Base-by-base conservation (phyloP, 2,113 vertebrate species). In the Penelope pileata region DNA sequence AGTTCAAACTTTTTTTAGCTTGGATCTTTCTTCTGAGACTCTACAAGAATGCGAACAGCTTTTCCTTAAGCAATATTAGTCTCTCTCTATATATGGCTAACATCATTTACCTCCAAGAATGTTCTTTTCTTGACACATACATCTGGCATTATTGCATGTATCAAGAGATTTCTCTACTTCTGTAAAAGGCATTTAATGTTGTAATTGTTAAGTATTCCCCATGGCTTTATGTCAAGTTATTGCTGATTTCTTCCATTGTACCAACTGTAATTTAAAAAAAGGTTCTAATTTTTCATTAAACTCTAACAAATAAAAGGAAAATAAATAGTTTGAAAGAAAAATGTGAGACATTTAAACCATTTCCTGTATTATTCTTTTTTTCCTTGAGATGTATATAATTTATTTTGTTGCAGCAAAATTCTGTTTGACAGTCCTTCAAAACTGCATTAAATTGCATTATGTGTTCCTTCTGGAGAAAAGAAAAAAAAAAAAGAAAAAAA, bases 261-360 rank as follows among this genome's bases (percentile, higher is more conserved):
- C 6, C 43, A 84, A 43, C 21, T 86, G 8, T 86, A 88, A 94
- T 80, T 85, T n/a, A 5, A 53, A 95, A 83, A 91, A 86, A 83
- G 19, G 53, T 82, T 83, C 70, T 74, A 83, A 90, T n/a, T 15
- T 88, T 86, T 86, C 56, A 83, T 83, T 93, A 93, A 93, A 93
- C 3, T 63, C 45, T 54, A 82, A 24, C 29, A 83, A 67, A 90
- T 38, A 12, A 76, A 36, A 70, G 6, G 10, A 69, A 85, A 92
- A 92, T 62, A 79, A 67, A 81, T 22, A 67, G 15, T 81, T 83
- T 72, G 18, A 79, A 91, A 88, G 81, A 80, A 92, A 74, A 88
- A 85, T 10, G 9, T 63, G 9, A 89, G 24, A 24, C 10, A 83
- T 83, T 92, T 73, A 77, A 94, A 70, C 4, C 1, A 50, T 59